A percentile compares a stretch with the other conserved stretches of the same genome.
phyloP scores from a whole-genome alignment of 1,140 invertebrate species.

The Ceratina japonica region DNA sequence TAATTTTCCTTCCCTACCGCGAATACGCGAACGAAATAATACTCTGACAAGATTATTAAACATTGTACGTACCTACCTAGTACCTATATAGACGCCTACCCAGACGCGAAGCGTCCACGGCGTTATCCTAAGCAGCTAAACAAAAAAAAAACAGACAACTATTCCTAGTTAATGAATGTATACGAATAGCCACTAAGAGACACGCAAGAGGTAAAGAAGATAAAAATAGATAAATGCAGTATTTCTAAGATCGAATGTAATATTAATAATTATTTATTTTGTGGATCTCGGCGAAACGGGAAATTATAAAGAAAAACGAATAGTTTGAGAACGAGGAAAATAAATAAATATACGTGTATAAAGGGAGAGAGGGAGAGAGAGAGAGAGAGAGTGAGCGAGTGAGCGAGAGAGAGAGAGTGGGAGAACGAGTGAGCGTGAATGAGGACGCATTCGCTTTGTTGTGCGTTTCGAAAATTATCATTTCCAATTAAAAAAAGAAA shows the following conservation, averaged over 20 bases:
- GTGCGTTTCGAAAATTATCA: slow-evolving; percentile 37
- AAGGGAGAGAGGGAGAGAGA: not conserved
- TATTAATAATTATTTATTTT: slow-evolving; percentile 80
- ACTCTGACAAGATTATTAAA: slow-evolving; percentile 44
- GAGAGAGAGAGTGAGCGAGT: slow-evolving; percentile 34
- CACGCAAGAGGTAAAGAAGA: slow-evolving; percentile 54
- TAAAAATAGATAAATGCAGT: slow-evolving; percentile 69
- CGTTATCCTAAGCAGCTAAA: slow-evolving; percentile 73
- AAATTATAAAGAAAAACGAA: slow-evolving; percentile 1
- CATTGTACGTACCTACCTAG: slow-evolving; percentile 74
- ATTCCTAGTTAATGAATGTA: slow-evolving; percentile 80
- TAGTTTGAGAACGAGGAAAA: slow-evolving; percentile 3
- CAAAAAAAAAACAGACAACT: slow-evolving; percentile 53
- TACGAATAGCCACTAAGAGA: slow-evolving; percentile 78
- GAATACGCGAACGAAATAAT: slow-evolving; percentile 7
- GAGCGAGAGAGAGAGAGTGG: slow-evolving; percentile 34
- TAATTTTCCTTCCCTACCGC: not conserved
- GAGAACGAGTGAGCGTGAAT: not conserved
- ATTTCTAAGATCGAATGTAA: slow-evolving; percentile 79
- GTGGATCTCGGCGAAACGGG: slow-evolving; percentile 72
- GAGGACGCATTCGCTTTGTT: slow-evolving; percentile 44
- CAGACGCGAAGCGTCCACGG: slow-evolving; percentile 54
- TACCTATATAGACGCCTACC: slow-evolving; percentile 63
- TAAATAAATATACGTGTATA: not conserved
- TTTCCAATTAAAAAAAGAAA: not conserved